These are phyloP conservation scores for Triplophysa siluroides DNA, from an alignment of 2,113 vertebrate species.

Conservation along the genomic window DNA sequence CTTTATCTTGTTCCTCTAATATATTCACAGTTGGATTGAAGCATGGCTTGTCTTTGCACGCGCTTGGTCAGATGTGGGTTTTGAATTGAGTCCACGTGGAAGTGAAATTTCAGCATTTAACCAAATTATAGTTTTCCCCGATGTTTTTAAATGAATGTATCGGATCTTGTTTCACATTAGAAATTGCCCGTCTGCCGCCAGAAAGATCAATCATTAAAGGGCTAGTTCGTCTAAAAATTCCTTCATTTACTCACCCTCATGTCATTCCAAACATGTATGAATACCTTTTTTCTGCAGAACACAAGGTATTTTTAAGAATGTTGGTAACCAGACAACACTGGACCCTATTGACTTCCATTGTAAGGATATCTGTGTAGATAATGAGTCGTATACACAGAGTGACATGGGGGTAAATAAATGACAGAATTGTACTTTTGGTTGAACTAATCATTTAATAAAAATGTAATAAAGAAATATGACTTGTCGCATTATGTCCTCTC, in stretches of 20 bases:
- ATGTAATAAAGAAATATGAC: slow-evolving; percentile 12
- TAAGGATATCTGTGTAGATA: too few relatives aligned
- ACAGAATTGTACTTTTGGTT: too few relatives aligned
- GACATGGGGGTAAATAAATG: too few relatives aligned
- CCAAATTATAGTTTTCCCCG: slow-evolving; percentile 12
- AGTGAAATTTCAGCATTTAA: slow-evolving; percentile 21
- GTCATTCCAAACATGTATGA: too few relatives aligned
- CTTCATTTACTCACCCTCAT: too few relatives aligned
- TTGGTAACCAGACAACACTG: too few relatives aligned
- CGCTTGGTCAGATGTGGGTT: slow-evolving; percentile 18
- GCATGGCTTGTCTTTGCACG: slow-evolving; percentile 2
- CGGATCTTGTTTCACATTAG: neutral
- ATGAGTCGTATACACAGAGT: too few relatives aligned
- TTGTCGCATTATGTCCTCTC: neutral
- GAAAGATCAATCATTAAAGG: neutral
- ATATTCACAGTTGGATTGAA: neutral
- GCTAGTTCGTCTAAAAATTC: neutral
- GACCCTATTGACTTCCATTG: too few relatives aligned
- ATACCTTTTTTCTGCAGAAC: too few relatives aligned
- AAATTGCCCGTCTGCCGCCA: neutral
- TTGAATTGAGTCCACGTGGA: slow-evolving; percentile 29
- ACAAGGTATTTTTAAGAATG: too few relatives aligned
- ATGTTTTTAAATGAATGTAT: slow-evolving; percentile 1
- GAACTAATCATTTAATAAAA: too few relatives aligned
- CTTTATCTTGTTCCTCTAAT: neutral